phyloP scores from a whole-genome alignment of 1,140 invertebrate species.

The Aporrectodea caliginosa region DNA sequence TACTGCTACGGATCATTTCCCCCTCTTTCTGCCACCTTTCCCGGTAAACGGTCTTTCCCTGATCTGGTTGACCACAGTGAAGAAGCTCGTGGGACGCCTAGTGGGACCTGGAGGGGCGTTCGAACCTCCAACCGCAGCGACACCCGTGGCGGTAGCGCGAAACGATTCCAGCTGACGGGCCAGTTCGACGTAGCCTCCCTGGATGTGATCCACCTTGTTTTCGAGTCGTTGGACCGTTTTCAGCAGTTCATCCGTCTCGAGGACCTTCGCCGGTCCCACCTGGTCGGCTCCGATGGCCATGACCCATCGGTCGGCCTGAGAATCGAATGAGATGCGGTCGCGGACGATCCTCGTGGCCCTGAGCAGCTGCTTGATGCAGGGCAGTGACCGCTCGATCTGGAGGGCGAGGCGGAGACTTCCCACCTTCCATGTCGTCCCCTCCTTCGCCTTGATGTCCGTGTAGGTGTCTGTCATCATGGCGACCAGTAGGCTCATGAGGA shows the following conservation, averaged over 20 bases:
- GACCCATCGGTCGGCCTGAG: neutral
- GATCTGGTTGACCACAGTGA: neutral
- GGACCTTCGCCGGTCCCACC: neutral
- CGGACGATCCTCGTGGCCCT: neutral
- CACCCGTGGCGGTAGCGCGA: neutral
- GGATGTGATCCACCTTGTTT: constrained; percentile 6
- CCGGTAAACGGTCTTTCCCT: neutral
- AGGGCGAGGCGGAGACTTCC: constrained; percentile 29
- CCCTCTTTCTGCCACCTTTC: neutral
- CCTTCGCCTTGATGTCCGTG: constrained; percentile 22
- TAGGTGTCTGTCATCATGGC: constrained; percentile 36
- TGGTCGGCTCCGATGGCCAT: neutral
- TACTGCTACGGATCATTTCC: too few relatives aligned
- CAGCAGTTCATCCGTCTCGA: constrained; percentile 19
- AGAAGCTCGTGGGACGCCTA: neutral
- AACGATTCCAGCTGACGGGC: neutral
- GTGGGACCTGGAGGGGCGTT: neutral
- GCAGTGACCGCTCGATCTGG: constrained; percentile 6
- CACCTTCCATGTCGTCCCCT: constrained; percentile 30
- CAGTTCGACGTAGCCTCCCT: neutral
- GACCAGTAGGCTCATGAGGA: constrained; percentile 34
- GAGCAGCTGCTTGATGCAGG: constrained; percentile 6
- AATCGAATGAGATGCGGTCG: neutral
- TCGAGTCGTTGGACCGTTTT: constrained; percentile 13
- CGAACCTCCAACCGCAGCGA: neutral